These are phyloP conservation scores for Urocitellus parryii DNA, from an alignment of 2,113 vertebrate genomes.

Conservation along the genomic window DNA sequence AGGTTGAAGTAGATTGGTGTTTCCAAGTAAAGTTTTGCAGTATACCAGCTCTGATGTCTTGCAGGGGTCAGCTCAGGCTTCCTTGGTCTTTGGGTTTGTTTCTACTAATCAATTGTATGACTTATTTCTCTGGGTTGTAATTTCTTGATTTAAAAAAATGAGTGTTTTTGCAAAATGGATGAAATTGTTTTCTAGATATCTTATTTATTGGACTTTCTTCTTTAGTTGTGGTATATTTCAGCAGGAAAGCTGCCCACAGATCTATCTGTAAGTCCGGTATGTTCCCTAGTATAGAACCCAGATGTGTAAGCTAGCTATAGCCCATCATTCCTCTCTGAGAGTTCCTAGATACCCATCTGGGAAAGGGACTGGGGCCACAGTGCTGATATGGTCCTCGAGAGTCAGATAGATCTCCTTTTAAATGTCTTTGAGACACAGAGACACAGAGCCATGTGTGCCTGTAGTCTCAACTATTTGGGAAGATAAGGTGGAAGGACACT, in stretches of 20 bases:
- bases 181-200: not conserved
- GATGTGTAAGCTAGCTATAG: not conserved
- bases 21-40: constrained; percentile 21
- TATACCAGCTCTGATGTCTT: not conserved
- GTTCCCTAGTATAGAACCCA: not conserved
- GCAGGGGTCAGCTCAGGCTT: not conserved
- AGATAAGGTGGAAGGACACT: not conserved
- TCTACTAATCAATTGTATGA: not conserved
- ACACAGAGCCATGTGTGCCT: too few species aligned
- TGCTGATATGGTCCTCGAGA: not conserved
- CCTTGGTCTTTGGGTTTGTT: constrained; percentile 18
- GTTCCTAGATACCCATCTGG: not conserved
- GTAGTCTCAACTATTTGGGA: not conserved
- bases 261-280: not conserved
- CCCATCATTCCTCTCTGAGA: not conserved
- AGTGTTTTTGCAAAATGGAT: constrained; percentile 6
- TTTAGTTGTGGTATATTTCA: not conserved
- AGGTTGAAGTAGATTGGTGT: not conserved
- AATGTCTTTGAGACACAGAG: not conserved
- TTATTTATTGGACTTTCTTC: constrained; percentile 16
- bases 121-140: not conserved
- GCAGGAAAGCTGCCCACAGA: not conserved
- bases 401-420: not conserved
- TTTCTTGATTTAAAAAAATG: constrained; percentile 35
- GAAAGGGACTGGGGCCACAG: not conserved